Evolutionary conservation across 2,797 vertebrate genomes (phyloP), one percentile per base, ranked within the genome.

Genomic region (Acanthurus leucopareius): DNA sequence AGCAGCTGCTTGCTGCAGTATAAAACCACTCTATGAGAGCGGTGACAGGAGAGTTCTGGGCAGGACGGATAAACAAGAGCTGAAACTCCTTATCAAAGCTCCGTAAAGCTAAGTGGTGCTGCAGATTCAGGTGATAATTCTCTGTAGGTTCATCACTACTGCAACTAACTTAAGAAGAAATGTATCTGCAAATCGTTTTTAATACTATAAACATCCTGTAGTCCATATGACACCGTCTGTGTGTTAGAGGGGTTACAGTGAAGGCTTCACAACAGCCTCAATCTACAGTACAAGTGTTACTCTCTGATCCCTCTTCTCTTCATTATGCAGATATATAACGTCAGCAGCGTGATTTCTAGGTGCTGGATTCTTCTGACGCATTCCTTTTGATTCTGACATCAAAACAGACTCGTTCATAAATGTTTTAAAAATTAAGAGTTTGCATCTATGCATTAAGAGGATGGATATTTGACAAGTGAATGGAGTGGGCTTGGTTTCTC

Each of bases 361-460:
- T 82, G 67, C 60, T 51, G 54, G 25, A 58, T 61, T 52, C 69
- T 73, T 69, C 72, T 61, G 44, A 49, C 0, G 47, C 63, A 72
- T 76, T 61, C 45, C 71, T 69, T 85, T 85, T 82, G 56, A 83
- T 63, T 79, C 63, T 59, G 60, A 86, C 63, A 80, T 91, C 74
- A 83, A 88, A 80, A 72, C 68, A n/a, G 59, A 84, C 53, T 77
- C 5, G 1, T 76, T 83, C 70, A 79, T 88, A 75, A 77, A 79
- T 84, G 67, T 76, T 80, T 73, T 69, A 80, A 84, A 81, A 76
- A 80, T 79, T n/a, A 77, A 45, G 67, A 73, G 14, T 79, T 80
- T 9, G 54, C 61, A 71, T 86, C 57, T 69, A 35, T 0, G 25
- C 32, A 65, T 73, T 75, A 57, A 82, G 57, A 70, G 28, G 57